Base-by-base conservation (phyloP, 2,888 invertebrate species). In the Chironomus riparius region DNA sequence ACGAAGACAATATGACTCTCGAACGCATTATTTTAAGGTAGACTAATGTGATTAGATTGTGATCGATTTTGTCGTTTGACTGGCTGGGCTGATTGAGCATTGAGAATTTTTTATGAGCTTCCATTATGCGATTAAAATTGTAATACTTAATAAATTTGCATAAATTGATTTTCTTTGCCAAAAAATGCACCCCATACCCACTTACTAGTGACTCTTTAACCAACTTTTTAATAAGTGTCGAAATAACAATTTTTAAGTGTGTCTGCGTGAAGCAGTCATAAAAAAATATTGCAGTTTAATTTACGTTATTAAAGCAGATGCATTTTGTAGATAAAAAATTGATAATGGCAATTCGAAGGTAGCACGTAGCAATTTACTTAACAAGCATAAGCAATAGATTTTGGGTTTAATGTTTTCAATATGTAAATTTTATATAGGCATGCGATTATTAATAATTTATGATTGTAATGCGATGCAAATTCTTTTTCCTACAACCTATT, bases 361-460 rank as follows among this genome's bases (percentile, higher is more conserved):
- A 38, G 38, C 56, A 56, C 65, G 24, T 21, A 21, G 24, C 38
- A 38, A 38, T 38, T 65, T 65, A 24, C 21, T 21, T 65, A 65
- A 65, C 65, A 65, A 65, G 65, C 65, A 21, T 65, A 65, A 65
- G 65, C 65, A 65, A 21, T 65, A 65, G 65, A 65, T 65, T 24
- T 21, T 22, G 21, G 13, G 56, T 65, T 65, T 65, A 21, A 65
- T 65, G 65, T 65, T 65, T 65, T 65, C 65, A 18, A 21, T 65
- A 65, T 65, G 65, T 22, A 65, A 65, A 65, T 65, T 24, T 24
- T 24, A 24, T 38, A 38, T 65, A 65, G 65, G 65, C 65, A 65
- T 65, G 65, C 65, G 21, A 65, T 65, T 65, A 21, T 65, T 21
- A 65, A 24, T 65, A 65, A 65, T 24, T 65, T 65, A 24, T 24